phyloP scores from a whole-genome alignment of 37 sponge, comb jelly and placozoan species.

The Halichondria panicea region DNA sequence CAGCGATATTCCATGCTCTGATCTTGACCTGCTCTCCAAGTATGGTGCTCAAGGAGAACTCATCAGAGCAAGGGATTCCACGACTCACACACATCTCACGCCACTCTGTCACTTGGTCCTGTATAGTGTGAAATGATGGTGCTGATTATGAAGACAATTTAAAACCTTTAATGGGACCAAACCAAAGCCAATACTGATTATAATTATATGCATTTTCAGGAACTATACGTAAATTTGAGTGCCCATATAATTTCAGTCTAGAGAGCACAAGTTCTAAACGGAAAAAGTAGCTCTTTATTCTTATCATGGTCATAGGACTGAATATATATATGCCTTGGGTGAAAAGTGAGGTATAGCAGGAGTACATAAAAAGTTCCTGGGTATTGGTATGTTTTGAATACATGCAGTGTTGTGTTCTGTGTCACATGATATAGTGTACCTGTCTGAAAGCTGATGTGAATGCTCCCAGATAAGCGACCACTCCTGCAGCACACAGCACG shows the following conservation, averaged over 20 bases:
- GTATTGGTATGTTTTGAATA: background rate
- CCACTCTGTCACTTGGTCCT: conserved; percentile 87
- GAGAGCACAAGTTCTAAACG: too few species aligned
- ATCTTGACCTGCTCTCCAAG: conserved; percentile 93
- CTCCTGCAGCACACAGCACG: conserved; percentile 84
- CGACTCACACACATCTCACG: conserved; percentile 53
- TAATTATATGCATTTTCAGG: background rate
- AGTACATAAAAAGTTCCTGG: too few species aligned
- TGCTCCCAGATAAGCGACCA: conserved; percentile 95
- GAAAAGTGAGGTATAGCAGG: too few species aligned
- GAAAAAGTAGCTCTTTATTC: too few species aligned
- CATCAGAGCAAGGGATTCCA: conserved; percentile 76
- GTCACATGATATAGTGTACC: conserved; percentile 9
- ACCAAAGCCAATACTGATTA: background rate
- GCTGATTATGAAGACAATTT: background rate
- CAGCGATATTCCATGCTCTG: conserved; percentile 90
- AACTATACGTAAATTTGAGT: background rate
- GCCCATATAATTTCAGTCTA: too few species aligned
- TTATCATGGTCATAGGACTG: too few species aligned
- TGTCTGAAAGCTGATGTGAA: conserved; percentile 94
- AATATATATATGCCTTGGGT: too few species aligned
- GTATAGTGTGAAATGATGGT: background rate
- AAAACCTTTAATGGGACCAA: background rate
- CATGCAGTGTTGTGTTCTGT: background rate
- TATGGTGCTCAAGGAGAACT: conserved; percentile 81